A percentile compares a stretch with the other conserved stretches of the same genome.
Conservation (phyloP, 2,888 invertebrate species). For the Agonopterix alstromeriana region DNA sequence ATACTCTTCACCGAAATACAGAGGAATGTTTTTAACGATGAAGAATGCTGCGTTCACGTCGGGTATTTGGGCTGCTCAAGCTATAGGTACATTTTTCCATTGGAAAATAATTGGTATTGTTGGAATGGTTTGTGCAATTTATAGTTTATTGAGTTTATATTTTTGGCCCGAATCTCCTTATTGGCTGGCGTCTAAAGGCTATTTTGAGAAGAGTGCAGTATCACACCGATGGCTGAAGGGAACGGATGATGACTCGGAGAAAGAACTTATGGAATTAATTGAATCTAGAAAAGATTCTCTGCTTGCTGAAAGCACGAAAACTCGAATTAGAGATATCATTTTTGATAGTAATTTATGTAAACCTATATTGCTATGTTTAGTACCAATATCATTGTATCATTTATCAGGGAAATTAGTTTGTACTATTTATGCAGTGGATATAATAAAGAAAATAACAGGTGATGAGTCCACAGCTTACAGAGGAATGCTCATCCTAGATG, state of each 20-base stretch:
- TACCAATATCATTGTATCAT: neutral
- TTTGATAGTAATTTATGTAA: neutral
- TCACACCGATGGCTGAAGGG: neutral
- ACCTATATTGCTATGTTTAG: too few relatives aligned
- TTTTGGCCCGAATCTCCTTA: constrained; percentile 17
- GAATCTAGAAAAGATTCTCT: neutral
- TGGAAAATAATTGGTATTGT: constrained; percentile 9
- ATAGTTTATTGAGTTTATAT: constrained; percentile 2
- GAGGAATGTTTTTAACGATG: constrained; percentile 15
- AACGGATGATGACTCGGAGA: constrained; percentile 8
- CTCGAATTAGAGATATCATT: neutral
- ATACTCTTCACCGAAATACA: constrained; percentile 11
- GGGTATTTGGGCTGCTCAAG: constrained; percentile 16
- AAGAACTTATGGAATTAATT: constrained; percentile 7
- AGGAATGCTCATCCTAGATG: constrained; percentile 18
- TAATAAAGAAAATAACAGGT: too few relatives aligned
- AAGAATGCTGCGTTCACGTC: constrained; percentile 14
- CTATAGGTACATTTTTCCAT: constrained; percentile 15
- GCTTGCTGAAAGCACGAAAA: neutral
- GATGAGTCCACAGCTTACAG: constrained; percentile 15
- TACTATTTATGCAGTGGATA: constrained; percentile 15
- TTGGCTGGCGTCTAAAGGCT: constrained; percentile 14
- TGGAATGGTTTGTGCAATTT: constrained; percentile 2
- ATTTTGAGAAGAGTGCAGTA: constrained; percentile 10
- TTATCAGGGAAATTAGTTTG: constrained; percentile 15